Base-by-base conservation (phyloP, 2,113 vertebrate species). In the Montifringilla adamsi region DNA sequence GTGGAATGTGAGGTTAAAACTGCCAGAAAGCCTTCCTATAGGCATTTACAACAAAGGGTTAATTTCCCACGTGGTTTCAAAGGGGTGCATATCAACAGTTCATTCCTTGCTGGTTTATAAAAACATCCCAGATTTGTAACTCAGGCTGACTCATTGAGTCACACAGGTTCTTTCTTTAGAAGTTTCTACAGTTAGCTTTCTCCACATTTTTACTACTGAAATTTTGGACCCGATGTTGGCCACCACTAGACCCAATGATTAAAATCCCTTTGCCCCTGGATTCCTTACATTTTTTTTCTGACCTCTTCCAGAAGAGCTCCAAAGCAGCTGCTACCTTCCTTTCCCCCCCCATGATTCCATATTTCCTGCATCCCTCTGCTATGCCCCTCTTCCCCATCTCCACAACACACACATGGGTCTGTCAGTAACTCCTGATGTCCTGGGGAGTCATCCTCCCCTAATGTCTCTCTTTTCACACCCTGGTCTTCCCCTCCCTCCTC, bases 221-320 rank as follows among this genome's bases (percentile, higher is more conserved):
- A 74, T 56, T 80, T 47, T 52, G 28, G 27, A 79, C 31, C 18
- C 9, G 8, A 56, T 13, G 47, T 56, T 94, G 62, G 33, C 49
- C 60, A 67, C 24, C 33, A 24, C 43, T 72, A 0, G 6, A 75
- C 47, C 78, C 77, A 94, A 9, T n/a, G 28, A 86, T 73, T 83
- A 88, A 92, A 82, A 59, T 47, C 35, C 35, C 33, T 17, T 90
- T 84, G 56, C n/a, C 43, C 47, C 60, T 1, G 2, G 18, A 84
- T 81, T 91, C 81, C 52, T 92, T 49, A 50, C 47, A 68, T 94
- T 84, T 87, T 72, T 92, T 81, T 80, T 31, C 73, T 80, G 60
- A 89, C 35, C 16, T 86, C 39, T 60, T 84, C 47, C 50, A 75
- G 33, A 81, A 67, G 37, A 74, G 21, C 13, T 39, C 33, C 0